Base-by-base conservation (phyloP, 2,797 vertebrate genomes). In the Hydrocynus forskahlii region DNA sequence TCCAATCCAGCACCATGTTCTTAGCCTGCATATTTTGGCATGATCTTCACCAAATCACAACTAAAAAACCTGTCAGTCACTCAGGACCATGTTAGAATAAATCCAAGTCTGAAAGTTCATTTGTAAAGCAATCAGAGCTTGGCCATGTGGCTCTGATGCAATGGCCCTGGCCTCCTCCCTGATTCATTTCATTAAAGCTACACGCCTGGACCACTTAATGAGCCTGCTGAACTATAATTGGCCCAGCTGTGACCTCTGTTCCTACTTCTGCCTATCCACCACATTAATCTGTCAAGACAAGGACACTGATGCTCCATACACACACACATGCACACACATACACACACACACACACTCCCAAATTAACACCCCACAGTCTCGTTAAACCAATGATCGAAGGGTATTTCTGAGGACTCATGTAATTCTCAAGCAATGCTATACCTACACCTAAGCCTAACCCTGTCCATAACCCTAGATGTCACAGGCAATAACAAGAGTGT, bases 201-300 rank as follows among this genome's bases (percentile, higher is more conserved):
- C 38, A 38, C 75, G 54, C 73, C 74, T 83, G 75, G 69, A 72
- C 48, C 66, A 72, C 43, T 81, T 86, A 83, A 81, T 70, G 52
- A 76, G 40, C 19, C 64, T 6, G 64, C 69, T 75, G 82, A 83
- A 81, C 72, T 79, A 54, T 50, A 72, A 45, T 63, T 79, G 81
- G 78, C 82, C 81, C 54, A 50, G 67, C 70, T 1, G 29, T 87
- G 84, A 87, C 86, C 80, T 80, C 48, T 14, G 17, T 57, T 75
- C 71, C 66, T 81, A 76, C 77, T 78, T 79, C 62, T 75, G 77
- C 71, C 71, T 82, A 48, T 81, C 75, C 64, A 55, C 75, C 75
- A 81, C 84, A 86, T 87, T 87, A 87, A 87, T 83, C 82, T 82
- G 86, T 80, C n/a, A n/a, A n/a, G n/a, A n/a, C 80, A 84, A 86